Conservation (phyloP, 2,113 vertebrate genomes). For the Elephas maximus region DNA sequence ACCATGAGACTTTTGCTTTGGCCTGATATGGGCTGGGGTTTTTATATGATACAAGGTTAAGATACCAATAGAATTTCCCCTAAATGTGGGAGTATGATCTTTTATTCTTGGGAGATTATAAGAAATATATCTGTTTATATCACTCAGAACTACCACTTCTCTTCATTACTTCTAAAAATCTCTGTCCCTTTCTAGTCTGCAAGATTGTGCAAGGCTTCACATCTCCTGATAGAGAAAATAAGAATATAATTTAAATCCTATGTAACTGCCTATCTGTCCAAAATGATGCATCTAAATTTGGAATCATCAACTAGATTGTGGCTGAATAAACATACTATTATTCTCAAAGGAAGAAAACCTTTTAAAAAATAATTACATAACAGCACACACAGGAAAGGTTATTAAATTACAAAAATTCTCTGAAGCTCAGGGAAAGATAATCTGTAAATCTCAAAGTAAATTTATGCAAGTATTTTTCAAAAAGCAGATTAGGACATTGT, state of each 20-base stretch:
- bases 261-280: background rate
- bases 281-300: constrained; percentile 35
- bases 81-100: background rate
- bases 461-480: constrained; percentile 58
- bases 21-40: background rate
- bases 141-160: background rate
- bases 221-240: constrained; percentile 31
- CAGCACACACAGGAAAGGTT: background rate
- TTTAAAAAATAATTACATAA: constrained; percentile 28
- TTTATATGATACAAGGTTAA: background rate
- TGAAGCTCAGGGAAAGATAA: constrained; percentile 61
- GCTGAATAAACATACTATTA: background rate
- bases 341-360: background rate
- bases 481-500: background rate
- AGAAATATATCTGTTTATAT: background rate
- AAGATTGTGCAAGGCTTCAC: background rate
- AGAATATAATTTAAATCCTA: constrained; percentile 40
- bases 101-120: constrained; percentile 20
- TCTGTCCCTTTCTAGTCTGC: background rate
- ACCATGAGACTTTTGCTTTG: background rate
- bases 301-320: constrained; percentile 17
- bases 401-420: background rate
- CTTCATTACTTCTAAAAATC: background rate
- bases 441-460: constrained; percentile 47
- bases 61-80: background rate